Percentiles rank a stretch among this genome's conserved stretches.
phyloP scores from a whole-genome alignment of 2,113 vertebrate species.

The Platanista minor region DNA sequence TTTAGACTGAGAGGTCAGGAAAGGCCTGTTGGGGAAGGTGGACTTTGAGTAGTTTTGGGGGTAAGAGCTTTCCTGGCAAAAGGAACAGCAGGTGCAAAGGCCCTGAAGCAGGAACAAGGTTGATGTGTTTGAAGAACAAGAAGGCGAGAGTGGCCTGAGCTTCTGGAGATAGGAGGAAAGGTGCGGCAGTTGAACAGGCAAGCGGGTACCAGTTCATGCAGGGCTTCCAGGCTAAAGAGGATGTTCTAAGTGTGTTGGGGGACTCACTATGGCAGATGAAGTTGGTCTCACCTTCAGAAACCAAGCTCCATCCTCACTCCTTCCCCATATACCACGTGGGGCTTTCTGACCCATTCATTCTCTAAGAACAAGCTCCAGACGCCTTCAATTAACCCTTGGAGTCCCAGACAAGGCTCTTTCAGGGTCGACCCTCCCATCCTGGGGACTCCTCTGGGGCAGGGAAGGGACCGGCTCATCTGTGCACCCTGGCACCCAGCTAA shows the following conservation, averaged over 20 bases:
- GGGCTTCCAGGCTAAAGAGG: background rate
- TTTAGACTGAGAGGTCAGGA: background rate
- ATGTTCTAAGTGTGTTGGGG: background rate
- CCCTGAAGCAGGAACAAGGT: background rate
- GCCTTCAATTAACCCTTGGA: background rate
- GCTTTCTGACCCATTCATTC: background rate
- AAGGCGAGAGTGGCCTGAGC: background rate
- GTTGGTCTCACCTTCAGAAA: background rate
- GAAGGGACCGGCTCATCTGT: background rate
- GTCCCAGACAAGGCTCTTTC: background rate
- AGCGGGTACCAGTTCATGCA: accelerated
- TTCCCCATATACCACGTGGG: background rate
- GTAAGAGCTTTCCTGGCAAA: background rate
- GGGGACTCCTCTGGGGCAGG: background rate
- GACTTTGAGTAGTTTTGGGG: background rate
- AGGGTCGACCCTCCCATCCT: background rate
- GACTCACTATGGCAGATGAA: background rate
- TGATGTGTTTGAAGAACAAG: background rate
- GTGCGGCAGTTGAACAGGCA: background rate
- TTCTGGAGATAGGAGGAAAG: background rate
- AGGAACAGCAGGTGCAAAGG: constrained; percentile 1
- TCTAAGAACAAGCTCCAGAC: background rate
- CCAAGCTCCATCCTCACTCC: background rate
- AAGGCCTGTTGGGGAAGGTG: background rate
- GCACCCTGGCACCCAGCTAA: background rate